phyloP scores from a whole-genome alignment of 2,113 vertebrate species.

The Megatriorchis doriae region DNA sequence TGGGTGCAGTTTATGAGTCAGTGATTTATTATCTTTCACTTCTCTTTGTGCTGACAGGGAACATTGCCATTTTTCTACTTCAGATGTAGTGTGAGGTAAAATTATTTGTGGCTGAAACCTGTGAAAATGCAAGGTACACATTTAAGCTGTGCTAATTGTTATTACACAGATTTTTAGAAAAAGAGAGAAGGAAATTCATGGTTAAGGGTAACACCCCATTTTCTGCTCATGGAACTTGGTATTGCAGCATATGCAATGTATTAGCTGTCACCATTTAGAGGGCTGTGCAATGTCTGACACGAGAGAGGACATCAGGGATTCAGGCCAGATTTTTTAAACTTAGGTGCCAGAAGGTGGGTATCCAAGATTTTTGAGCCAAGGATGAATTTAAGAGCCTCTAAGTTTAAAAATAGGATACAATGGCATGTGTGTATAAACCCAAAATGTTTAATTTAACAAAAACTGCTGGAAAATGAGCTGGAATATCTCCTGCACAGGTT shows the following conservation, averaged over 20 bases:
- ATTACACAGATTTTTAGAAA: background rate
- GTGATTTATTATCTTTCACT: slow-evolving; percentile 39
- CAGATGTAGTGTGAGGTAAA: background rate
- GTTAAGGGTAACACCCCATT: background rate
- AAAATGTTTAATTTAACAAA: background rate
- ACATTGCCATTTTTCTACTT: background rate
- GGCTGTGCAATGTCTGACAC: background rate
- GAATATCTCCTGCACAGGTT: background rate
- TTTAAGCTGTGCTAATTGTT: background rate
- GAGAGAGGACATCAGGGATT: background rate
- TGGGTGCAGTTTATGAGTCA: background rate
- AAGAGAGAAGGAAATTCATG: background rate
- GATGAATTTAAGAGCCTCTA: background rate
- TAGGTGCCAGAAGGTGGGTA: background rate
- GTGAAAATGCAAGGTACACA: background rate
- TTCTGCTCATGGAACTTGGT: background rate
- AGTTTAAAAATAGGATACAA: background rate
- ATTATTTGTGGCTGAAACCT: background rate
- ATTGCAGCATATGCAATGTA: background rate
- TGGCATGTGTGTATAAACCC: background rate
- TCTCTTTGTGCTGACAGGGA: slow-evolving; percentile 9
- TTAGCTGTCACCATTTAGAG: background rate
- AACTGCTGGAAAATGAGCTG: background rate
- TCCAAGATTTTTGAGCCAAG: background rate
- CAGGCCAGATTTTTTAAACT: background rate